A percentile compares a stretch with the other conserved stretches of the same genome.
These are phyloP conservation scores for Papilio dardanus DNA, from an alignment of 1,140 invertebrate species.

Conservation along the genomic window DNA sequence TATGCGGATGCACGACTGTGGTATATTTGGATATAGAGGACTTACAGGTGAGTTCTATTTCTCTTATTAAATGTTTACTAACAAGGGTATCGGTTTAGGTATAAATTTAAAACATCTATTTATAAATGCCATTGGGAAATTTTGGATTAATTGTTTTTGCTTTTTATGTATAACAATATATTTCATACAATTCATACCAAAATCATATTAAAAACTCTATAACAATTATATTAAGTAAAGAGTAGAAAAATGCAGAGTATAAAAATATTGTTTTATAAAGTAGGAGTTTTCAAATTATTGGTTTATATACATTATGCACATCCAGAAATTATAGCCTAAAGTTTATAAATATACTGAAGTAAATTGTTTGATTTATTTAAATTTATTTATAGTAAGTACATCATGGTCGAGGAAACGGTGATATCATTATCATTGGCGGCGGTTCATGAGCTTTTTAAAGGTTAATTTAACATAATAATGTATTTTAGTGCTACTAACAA, in stretches of 20 bases:
- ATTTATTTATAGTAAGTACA: slow-evolving; percentile 9
- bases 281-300: neutral
- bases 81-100: neutral
- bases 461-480: slow-evolving; percentile 39
- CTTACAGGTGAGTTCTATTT: slow-evolving; percentile 70
- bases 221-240: no score
- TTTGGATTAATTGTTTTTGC: slow-evolving; percentile 18
- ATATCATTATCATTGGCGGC: slow-evolving; percentile 28
- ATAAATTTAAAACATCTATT: neutral
- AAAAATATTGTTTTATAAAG: no score
- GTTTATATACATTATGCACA: neutral
- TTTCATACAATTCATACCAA: neutral
- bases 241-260: no score
- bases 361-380: neutral
- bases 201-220: neutral
- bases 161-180: neutral
- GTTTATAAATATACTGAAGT: neutral
- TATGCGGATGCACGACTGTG: slow-evolving; percentile 81
- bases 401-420: neutral
- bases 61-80: neutral
- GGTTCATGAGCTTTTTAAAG: slow-evolving; percentile 27
- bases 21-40: slow-evolving; percentile 80
- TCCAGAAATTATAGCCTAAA: neutral
- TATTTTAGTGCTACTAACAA: slow-evolving; percentile 53
- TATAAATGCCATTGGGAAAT: neutral